Evolutionary conservation across 2,888 invertebrate species (phyloP), one percentile per base, ranked within the genome.

Genomic region (Neoitamus cyanurus): DNA sequence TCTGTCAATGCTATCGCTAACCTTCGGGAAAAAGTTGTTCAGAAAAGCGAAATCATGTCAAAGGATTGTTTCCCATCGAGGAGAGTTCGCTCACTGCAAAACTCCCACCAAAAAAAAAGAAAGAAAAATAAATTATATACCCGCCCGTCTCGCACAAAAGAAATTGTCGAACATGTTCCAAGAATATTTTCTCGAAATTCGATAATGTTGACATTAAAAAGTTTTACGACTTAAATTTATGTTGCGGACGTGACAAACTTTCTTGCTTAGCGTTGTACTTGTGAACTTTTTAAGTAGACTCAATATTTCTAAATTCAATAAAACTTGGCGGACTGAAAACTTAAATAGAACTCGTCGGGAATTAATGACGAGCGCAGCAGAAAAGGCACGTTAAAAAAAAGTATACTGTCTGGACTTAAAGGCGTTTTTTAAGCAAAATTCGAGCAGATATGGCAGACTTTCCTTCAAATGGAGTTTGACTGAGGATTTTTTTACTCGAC

Each of bases 211-310:
- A 58, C 42, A 42, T 25, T 80, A 70, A 80, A 42, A 70, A 80
- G 72, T 84, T 84, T 84, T 84, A 84, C 84, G 46, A 48, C 84
- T 84, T 36, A 25, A 84, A 80, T 84, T 84, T 84, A 84, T 84
- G 84, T 31, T 34, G 31, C 69, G 46, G 30, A 84, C 84, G 46
- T 84, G 84, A 70, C 72, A 37, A 69, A 84, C 68, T 84, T 84
- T 72, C 72, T 31, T 72, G 72, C 72, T 72, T 28, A 34, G 72
- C 13, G 70, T 13, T 31, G 72, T 58, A 28, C 72, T 72, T 72
- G 31, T 31, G 72, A 58, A 58, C 58, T 58, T 58, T 25, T 58
- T 58, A 58, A 58, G 58, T 58, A 25, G 58, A 58, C 58, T 58
- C 58, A 58, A 58, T 58, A 58, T 58, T 58, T 58, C 58, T 58